Evolutionary conservation across 2,797 vertebrate genomes (phyloP), one percentile per base, ranked within the genome.

Genomic region (Hemibagrus guttatus): DNA sequence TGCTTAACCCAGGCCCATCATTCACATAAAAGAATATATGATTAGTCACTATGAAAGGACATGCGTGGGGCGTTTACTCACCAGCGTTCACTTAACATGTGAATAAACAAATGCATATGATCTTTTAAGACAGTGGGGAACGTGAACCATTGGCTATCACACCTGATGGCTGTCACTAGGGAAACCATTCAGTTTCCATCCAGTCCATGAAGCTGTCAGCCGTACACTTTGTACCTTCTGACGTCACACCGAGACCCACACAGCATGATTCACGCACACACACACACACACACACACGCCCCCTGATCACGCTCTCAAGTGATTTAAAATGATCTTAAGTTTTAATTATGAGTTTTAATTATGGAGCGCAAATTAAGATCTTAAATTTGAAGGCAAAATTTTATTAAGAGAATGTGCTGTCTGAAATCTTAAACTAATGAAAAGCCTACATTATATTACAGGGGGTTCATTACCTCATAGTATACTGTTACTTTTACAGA

Each of bases 181-280:
- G 71, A 83, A 90, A 89, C 78, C 64, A 80, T 86, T 85, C 52
- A 87, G 59, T 69, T 71, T 86, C 64, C 35, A 66, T 82, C 61
- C 42, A 49, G 61, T 21, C 26, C 42, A 82, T 31, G 59, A 66
- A 81, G 49, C 42, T 21, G 76, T 71, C 74, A 88, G 54, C 82
- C 85, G 66, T 6, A 75, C 49, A 85, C 59, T 86, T 81, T 59
- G 83, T 87, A 63, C 74, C 31, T 28, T 63, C 59, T 58, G 68
- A 90, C 76, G n/a, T 86, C 84, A 84, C 49, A 66, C 17, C 7
- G 16, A 46, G 35, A 81, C 78, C 23, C 58, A 81, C 78, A 81
- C 78, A 81, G 35, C 6, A 80, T 61, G 35, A 81, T 46, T 63
- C 58, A 46, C 35, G 21, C 28, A 61, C 78, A 7, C 21, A 17